A percentile compares a stretch with the other conserved stretches of the same genome.
phyloP scores from a whole-genome alignment of 2,888 invertebrate species.

The Phengaris alcon region DNA sequence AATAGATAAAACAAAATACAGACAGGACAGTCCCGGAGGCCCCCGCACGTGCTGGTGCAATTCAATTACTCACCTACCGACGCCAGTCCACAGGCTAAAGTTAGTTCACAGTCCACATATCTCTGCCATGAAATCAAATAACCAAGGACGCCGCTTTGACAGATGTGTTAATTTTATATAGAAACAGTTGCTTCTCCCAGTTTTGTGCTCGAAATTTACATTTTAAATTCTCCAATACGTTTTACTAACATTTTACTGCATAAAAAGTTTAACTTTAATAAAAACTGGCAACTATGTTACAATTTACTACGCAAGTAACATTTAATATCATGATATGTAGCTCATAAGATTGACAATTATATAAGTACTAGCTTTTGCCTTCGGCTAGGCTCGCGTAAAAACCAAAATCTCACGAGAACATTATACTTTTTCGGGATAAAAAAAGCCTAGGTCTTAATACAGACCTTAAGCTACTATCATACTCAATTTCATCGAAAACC shows the following conservation, averaged over 20 bases:
- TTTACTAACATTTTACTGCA: background rate
- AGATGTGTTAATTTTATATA: slow-evolving; percentile 31
- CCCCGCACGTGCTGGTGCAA: slow-evolving; percentile 62
- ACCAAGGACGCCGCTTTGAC: slow-evolving; percentile 41
- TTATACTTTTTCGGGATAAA: too few relatives aligned
- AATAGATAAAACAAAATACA: slow-evolving; percentile 74
- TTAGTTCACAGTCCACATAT: slow-evolving; percentile 25
- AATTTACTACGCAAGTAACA: background rate
- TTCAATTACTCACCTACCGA: slow-evolving; percentile 64
- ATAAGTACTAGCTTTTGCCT: too few relatives aligned
- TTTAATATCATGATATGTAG: too few relatives aligned
- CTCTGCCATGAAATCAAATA: slow-evolving; percentile 50
- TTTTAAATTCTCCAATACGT: slow-evolving; percentile 29
- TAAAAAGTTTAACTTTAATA: background rate
- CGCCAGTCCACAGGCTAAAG: slow-evolving; percentile 10
- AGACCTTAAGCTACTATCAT: too few relatives aligned
- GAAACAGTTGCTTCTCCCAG: background rate
- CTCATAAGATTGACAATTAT: too few relatives aligned
- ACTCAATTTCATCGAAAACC: too few relatives aligned
- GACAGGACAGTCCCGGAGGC: slow-evolving; percentile 56
- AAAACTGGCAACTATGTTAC: background rate
- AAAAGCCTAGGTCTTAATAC: too few relatives aligned
- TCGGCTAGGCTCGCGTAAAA: too few relatives aligned
- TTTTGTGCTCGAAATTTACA: slow-evolving; percentile 33
- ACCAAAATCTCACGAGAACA: too few relatives aligned